Percentiles rank a stretch among this genome's conserved stretches.
Evolutionary conservation across 2,797 vertebrate genomes (phyloP).

Genomic region (Falco concolor): DNA sequence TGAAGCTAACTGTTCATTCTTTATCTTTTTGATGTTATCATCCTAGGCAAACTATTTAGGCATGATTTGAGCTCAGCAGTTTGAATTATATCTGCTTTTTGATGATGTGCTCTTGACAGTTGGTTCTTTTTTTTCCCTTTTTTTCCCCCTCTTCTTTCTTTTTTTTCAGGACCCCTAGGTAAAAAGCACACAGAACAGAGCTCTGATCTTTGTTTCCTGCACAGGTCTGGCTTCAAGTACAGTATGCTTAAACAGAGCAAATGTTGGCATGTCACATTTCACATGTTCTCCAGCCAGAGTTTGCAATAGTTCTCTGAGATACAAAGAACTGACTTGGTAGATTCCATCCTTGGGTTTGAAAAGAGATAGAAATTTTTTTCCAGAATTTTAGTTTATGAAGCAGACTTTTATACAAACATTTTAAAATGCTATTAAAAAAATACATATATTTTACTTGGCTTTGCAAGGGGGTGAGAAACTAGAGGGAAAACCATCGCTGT

Average conservation of each 20-base stretch:
- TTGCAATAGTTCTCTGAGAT: background rate
- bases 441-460: background rate
- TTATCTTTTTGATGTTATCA: constrained; percentile 50
- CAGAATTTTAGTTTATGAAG: background rate
- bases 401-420: background rate
- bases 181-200: background rate
- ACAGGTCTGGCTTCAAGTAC: background rate
- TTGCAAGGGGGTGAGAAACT: background rate
- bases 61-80: constrained; percentile 1
- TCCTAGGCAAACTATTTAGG: constrained; percentile 30
- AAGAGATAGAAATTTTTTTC: background rate
- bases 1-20: constrained; percentile 11
- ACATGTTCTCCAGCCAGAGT: background rate
- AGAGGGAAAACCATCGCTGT: background rate
- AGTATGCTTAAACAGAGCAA: background rate
- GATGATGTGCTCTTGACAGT: constrained; percentile 4
- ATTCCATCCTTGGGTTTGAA: background rate
- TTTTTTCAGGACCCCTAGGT: background rate
- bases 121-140: background rate
- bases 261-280: background rate
- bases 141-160: no score
- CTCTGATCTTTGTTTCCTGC: constrained; percentile 13
- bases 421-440: background rate
- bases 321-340: background rate
- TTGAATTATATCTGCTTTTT: constrained; percentile 35